Percentiles rank a stretch among this genome's conserved stretches.
Conservation (phyloP, 2,797 vertebrate species). For the Psittacula derbiana region DNA sequence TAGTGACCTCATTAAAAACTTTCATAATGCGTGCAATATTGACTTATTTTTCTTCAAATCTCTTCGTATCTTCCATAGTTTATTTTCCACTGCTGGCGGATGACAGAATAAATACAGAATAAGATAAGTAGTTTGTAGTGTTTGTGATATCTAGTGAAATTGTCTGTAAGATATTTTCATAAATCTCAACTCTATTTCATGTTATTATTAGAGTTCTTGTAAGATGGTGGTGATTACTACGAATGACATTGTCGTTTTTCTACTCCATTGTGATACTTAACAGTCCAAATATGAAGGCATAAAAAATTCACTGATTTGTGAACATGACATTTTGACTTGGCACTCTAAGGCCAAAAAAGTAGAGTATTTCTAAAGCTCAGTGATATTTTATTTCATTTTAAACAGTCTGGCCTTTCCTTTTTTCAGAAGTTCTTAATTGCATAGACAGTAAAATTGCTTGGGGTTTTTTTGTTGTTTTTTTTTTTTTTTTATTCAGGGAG, state of each 20-base stretch:
- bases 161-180: neutral
- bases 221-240: neutral
- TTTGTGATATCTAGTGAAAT: neutral
- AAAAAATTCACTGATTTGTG: neutral
- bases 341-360: neutral
- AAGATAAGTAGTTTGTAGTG: neutral
- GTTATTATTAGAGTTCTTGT: neutral
- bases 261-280: neutral
- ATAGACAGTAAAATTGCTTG: neutral
- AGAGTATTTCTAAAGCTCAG: neutral
- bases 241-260: neutral
- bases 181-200: neutral
- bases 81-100: neutral
- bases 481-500: neutral
- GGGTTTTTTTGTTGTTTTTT: neutral
- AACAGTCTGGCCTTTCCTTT: neutral
- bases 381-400: neutral
- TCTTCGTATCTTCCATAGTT: neutral
- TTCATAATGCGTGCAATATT: neutral
- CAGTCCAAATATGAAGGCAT: neutral
- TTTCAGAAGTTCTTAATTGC: neutral
- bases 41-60: neutral
- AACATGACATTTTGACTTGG: slow-evolving; percentile 12
- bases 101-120: neutral
- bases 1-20: neutral